phyloP scores from a whole-genome alignment of 2,797 vertebrate species.

The Sebastes cheni region DNA sequence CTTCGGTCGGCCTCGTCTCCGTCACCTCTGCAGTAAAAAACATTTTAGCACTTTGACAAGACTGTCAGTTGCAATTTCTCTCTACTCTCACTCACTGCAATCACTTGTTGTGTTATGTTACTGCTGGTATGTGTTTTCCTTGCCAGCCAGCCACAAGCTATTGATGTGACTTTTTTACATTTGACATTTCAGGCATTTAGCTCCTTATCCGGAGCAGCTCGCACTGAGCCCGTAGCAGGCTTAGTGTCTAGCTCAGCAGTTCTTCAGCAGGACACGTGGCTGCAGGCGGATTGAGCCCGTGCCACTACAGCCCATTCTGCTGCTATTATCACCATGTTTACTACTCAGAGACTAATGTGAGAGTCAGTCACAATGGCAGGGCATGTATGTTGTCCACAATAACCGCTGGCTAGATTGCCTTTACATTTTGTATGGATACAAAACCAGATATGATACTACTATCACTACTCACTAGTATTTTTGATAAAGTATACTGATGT shows the following conservation, averaged over 20 bases:
- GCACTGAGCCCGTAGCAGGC: constrained; percentile 3
- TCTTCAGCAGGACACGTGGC: constrained; percentile 15
- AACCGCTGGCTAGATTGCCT: background rate
- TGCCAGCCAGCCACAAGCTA: background rate
- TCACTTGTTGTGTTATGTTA: constrained; percentile 1
- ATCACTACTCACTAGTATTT: background rate
- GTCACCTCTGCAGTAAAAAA: background rate
- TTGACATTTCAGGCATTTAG: constrained; percentile 22
- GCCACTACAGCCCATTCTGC: background rate
- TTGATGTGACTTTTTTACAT: constrained; percentile 6
- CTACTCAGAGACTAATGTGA: background rate
- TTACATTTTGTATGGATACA: background rate
- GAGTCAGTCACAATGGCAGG: background rate
- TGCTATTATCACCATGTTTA: constrained; percentile 9
- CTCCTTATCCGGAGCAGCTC: background rate
- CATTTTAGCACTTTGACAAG: background rate
- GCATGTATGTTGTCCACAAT: background rate
- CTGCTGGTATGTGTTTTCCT: background rate
- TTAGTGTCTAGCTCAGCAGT: constrained; percentile 15
- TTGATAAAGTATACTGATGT: background rate
- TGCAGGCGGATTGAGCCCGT: background rate
- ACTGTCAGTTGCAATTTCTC: background rate
- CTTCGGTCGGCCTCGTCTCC: background rate
- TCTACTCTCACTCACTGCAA: background rate
- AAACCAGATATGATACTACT: background rate